Evolutionary conservation across 1,140 invertebrate species (phyloP).

Genomic region (Sarcophaga peregrina): DNA sequence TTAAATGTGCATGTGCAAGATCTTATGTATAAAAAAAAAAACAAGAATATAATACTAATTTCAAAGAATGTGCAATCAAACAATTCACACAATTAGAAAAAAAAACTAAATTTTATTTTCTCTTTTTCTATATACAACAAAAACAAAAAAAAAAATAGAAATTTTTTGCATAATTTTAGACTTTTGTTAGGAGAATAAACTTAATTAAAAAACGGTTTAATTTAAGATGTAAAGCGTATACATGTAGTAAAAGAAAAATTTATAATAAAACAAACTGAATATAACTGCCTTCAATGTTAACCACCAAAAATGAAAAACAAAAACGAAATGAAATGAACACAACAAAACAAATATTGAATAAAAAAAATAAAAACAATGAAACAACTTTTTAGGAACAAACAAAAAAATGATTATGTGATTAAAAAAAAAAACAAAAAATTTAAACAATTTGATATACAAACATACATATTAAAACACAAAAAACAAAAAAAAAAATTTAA

Average conservation of each 20-base stretch:
- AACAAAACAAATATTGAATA: background rate
- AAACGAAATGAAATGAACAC: no score
- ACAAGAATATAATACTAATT: background rate
- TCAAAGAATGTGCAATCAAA: slow-evolving; percentile 18
- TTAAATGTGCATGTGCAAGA: background rate
- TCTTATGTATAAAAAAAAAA: background rate
- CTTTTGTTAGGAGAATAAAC: background rate
- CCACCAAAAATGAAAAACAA: slow-evolving; percentile 15
- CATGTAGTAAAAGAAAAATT: background rate
- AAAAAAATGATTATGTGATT: background rate
- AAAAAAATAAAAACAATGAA: background rate
- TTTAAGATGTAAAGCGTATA: background rate
- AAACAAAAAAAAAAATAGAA: background rate
- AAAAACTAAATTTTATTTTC: slow-evolving; percentile 2
- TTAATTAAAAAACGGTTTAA: background rate
- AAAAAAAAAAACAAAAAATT: slow-evolving; percentile 11
- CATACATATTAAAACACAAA: slow-evolving; percentile 1
- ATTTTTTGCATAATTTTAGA: background rate
- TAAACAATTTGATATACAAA: background rate
- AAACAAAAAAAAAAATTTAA: background rate
- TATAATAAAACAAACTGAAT: slow-evolving; percentile 23
- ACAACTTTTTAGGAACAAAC: slow-evolving; percentile 23
- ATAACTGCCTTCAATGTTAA: slow-evolving; percentile 41
- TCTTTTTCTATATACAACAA: slow-evolving; percentile 2
- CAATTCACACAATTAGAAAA: background rate